Percentiles rank a stretch among this genome's conserved stretches.
These are phyloP conservation scores for Polyodon spathula DNA, from an alignment of 2,113 vertebrate genomes.

Conservation along the genomic window DNA sequence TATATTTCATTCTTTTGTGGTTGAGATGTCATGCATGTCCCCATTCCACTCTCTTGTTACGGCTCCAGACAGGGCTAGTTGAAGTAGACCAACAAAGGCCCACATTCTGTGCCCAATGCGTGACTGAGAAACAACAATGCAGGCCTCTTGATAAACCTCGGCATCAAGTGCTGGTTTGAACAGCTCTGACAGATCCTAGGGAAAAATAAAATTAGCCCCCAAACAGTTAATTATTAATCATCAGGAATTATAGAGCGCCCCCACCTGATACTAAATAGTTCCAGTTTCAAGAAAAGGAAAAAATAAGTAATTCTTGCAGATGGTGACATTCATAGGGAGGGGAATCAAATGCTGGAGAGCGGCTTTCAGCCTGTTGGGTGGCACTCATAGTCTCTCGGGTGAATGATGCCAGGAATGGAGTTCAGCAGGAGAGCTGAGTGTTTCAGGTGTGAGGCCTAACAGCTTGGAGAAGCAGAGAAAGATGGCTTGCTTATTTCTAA, in stretches of 20 bases:
- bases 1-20: slow-evolving; percentile 57
- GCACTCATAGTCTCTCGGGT: slow-evolving; percentile 70
- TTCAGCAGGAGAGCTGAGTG: slow-evolving; percentile 69
- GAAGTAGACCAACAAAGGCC: slow-evolving; percentile 64
- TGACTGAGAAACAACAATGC: slow-evolving; percentile 65
- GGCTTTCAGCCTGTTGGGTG: slow-evolving; percentile 44
- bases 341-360: slow-evolving; percentile 84
- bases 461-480: slow-evolving; percentile 65
- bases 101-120: slow-evolving; percentile 57
- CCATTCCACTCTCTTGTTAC: slow-evolving; percentile 53
- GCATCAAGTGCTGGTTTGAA: slow-evolving; percentile 58
- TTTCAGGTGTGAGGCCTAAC: slow-evolving; percentile 85
- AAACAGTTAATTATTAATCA: slow-evolving; percentile 85
- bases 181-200: slow-evolving; percentile 61
- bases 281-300: slow-evolving; percentile 53
- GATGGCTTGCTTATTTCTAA: slow-evolving; percentile 1
- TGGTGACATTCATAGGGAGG: slow-evolving; percentile 82
- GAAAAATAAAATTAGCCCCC: slow-evolving; percentile 75
- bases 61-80: slow-evolving; percentile 64
- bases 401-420: slow-evolving; percentile 85
- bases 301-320: slow-evolving; percentile 81
- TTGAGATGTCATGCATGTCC: slow-evolving; percentile 57
- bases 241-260: slow-evolving; percentile 63
- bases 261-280: slow-evolving; percentile 22
- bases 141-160: slow-evolving; percentile 62